phyloP scores from a whole-genome alignment of 2,797 vertebrate genomes.

The Sternarchorhynchus goeldii region DNA sequence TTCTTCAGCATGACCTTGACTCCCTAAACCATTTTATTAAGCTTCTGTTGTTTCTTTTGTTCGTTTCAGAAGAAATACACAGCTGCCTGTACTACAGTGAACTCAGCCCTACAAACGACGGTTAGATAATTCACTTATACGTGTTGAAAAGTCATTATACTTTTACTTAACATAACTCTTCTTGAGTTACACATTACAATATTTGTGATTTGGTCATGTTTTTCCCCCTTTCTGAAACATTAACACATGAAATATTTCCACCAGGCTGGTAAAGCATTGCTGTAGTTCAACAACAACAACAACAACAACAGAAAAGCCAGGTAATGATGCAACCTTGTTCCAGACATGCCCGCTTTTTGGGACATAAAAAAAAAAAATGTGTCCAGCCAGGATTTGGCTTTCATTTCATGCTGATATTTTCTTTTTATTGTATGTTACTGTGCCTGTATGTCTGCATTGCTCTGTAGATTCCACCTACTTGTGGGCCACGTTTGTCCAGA shows the following conservation, averaged over 20 bases:
- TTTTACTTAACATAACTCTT: background rate
- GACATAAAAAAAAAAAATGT: too few species aligned
- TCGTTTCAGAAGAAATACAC: background rate
- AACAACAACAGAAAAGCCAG: too few species aligned
- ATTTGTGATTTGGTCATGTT: background rate
- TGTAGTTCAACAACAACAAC: too few species aligned
- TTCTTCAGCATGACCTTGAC: background rate
- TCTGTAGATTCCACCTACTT: too few species aligned
- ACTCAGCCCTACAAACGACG: background rate
- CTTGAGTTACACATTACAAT: background rate
- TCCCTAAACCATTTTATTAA: constrained; percentile 23
- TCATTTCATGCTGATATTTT: too few species aligned
- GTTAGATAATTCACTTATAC: constrained; percentile 36
- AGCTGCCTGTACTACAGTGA: background rate
- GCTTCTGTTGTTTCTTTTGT: constrained; percentile 12
- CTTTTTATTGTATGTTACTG: too few species aligned
- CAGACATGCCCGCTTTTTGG: too few species aligned
- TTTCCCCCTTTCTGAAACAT: background rate
- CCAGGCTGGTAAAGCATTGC: background rate
- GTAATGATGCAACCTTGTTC: too few species aligned
- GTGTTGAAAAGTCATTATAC: background rate
- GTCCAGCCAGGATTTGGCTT: too few species aligned
- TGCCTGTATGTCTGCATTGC: too few species aligned
- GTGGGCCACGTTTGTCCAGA: too few species aligned
- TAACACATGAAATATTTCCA: too few species aligned